Evolutionary conservation across 2,888 invertebrate genomes (phyloP), one percentile per base, ranked within the genome.

Genomic region (Coelopa pilipes): DNA sequence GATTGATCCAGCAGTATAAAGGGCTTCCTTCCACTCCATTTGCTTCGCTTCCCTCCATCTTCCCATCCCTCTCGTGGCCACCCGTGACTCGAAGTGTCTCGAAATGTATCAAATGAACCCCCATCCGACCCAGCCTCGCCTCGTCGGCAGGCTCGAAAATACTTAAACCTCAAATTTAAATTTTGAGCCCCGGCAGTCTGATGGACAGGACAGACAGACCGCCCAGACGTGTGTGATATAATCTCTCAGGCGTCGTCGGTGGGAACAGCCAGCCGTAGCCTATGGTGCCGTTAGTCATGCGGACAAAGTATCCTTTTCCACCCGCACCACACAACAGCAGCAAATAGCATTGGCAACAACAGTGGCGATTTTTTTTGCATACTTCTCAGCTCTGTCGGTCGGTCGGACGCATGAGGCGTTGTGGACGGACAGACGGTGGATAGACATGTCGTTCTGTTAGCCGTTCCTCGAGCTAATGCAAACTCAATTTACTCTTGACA

Each of bases 401-500:
- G 34, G 34, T 34, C 7, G 34, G 7, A 34, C 34, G 34, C 34
- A 34, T 34, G 34, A 34, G 7, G 34, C 7, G 34, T 2, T 34
- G 62, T 24, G 34, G 62, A 62, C 24, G 13, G 62, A 15, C 62
- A 21, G 1, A 60, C 10, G 15, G 19, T 19, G 11, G 47, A n/a
- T 19, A 65, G 15, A 34, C 24, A 34, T 13, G 55, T 19, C 19
- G 1, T 34, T 34, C 7, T 34, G 34, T 17, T n/a, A 19, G 21
- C 17, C 4, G 12, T 12, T 49, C 5, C 19, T 45, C 55, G 50
- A 11, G 62, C 57, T 71, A 75, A 75, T 73, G 75, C 49, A 68
- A 55, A 63, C 71, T 73, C 73, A 68, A 73, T 75, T 75, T 75
- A 68, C 73, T 75, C 73, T 75, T 75, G 70, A 73, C 75, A 73